Base-by-base conservation (phyloP, 92 coral and sea anemone species). In the Palythoa grandiflora region DNA sequence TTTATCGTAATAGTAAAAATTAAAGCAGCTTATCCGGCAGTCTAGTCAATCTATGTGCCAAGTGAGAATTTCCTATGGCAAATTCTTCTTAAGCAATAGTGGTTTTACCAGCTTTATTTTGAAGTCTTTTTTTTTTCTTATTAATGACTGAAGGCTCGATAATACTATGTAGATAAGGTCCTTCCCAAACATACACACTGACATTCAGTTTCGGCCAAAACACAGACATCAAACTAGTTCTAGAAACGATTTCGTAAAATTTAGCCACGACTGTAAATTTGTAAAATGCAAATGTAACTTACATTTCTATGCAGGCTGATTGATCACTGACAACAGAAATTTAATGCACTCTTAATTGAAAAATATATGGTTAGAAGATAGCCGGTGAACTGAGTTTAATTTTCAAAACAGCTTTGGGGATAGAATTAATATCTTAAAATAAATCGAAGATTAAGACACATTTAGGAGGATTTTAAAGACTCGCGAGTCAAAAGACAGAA, bases 301-400 rank as follows among this genome's bases (percentile, higher is more conserved):
- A 28, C 28, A 28, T 28, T 28, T 28, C 28, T 28, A 28, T 28
- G 28, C 40, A 5, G 20, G 60, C 14, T 14, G 5, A 9, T 6
- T 68, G 61, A 60, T 39, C 72, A 80, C 9, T 7, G 28, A 51
- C 59, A 39, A 68, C 38, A 47, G 59, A 38, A 76, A 87, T 68
- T 55, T 89, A 89, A 89, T 92, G 93, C 78, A 83, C 87, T 92
- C 91, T 92, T 92, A 92, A 92, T 92, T 77, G 91, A 73, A 88
- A 77, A 80, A 20, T 28, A 61, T 84, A 84, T 87, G 85, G 89
- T 90, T 80, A 83, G 65, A 36, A 36, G n/a, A 74, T 75, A 74
- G 59, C n/a, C n/a, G n/a, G n/a, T 61, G 68, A 68, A 71, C 68
- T 28, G 68, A 52, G 65, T 47, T 44, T 61, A 47, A 14, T 60